Evolutionary conservation across 2,113 vertebrate genomes (phyloP).

Genomic region (Tragelaphus imberbis): DNA sequence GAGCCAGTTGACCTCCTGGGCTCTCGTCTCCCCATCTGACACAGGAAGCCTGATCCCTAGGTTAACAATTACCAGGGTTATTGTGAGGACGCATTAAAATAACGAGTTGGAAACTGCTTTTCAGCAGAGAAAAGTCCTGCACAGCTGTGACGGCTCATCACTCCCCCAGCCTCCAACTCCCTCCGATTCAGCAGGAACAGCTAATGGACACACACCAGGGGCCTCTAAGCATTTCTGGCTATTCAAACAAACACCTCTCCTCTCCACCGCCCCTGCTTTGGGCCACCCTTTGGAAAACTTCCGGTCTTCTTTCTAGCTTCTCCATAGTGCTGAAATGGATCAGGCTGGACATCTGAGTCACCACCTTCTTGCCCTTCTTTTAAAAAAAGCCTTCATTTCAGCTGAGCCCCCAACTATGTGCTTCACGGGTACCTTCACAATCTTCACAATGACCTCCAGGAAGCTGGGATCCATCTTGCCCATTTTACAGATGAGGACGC

Average conservation of each 20-base stretch:
- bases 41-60: neutral
- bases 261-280: neutral
- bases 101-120: slow-evolving; percentile 30
- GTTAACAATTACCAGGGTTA: slow-evolving; percentile 19
- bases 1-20: neutral
- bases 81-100: slow-evolving; percentile 34
- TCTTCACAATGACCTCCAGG: neutral
- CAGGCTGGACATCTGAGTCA: neutral
- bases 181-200: slow-evolving; percentile 12
- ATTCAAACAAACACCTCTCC: neutral
- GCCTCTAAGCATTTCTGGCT: slow-evolving; percentile 14
- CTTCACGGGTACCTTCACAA: neutral
- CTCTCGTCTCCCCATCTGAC: neutral
- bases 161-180: neutral
- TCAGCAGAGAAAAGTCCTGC: neutral
- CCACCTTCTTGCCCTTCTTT: neutral
- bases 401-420: neutral
- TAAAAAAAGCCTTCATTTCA: neutral
- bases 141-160: neutral
- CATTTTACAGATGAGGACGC: neutral
- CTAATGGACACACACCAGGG: slow-evolving; percentile 18
- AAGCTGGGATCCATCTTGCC: neutral
- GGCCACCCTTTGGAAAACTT: neutral
- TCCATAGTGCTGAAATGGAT: accelerated
- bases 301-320: neutral